Evolutionary conservation across 2,888 invertebrate genomes (phyloP).

Genomic region (Harpalus rubripes): DNA sequence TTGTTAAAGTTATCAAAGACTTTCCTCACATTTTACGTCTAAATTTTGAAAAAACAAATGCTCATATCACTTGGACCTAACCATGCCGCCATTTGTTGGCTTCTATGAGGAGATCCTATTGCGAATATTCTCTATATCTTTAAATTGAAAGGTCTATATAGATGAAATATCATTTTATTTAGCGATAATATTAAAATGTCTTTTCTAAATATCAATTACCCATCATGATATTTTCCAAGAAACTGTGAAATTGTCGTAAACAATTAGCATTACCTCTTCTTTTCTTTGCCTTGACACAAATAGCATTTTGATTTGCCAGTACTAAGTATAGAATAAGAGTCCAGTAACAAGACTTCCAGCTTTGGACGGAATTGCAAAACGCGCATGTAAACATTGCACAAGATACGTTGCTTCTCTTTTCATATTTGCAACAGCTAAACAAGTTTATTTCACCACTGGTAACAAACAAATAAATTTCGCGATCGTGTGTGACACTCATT

Average conservation of each 20-base stretch:
- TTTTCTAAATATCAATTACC: constrained; percentile 6
- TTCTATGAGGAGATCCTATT: too few relatives aligned
- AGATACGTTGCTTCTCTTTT: constrained; percentile 13
- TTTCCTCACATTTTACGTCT: too few relatives aligned
- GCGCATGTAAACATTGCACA: constrained; percentile 52
- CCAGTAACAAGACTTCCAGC: constrained; percentile 34
- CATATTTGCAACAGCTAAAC: constrained; percentile 20
- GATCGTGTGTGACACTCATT: constrained; percentile 2
- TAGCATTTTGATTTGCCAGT: constrained; percentile 16
- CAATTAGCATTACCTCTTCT: constrained; percentile 41
- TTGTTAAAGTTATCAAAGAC: too few relatives aligned
- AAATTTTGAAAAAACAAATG: too few relatives aligned
- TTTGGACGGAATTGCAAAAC: constrained; percentile 39
- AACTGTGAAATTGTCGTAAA: constrained; percentile 29
- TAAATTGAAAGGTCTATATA: too few relatives aligned
- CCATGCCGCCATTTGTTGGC: too few relatives aligned
- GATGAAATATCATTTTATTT: neutral
- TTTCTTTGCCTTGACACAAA: constrained; percentile 47
- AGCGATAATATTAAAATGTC: constrained; percentile 9
- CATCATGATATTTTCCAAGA: neutral
- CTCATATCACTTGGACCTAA: too few relatives aligned
- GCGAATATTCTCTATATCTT: too few relatives aligned
- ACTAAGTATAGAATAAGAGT: neutral
- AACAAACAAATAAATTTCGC: constrained; percentile 36
- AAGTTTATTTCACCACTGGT: constrained; percentile 13